phyloP scores from a whole-genome alignment of 1,140 invertebrate genomes.

The Stegodyphus dumicola region DNA sequence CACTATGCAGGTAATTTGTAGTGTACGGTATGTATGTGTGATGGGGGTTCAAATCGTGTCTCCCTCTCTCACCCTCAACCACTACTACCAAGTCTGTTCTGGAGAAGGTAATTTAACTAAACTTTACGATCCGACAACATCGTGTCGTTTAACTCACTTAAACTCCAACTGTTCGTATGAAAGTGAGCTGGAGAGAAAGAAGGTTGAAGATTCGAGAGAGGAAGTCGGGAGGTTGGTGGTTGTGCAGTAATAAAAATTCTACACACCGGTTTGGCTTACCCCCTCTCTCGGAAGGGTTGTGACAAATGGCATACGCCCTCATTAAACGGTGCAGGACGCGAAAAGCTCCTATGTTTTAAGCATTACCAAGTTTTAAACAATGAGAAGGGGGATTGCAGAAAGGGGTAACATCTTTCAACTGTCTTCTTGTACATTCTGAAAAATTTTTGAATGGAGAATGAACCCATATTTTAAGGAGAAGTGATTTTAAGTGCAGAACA shows the following conservation, averaged over 20 bases:
- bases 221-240: too few relatives aligned
- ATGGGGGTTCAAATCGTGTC: neutral
- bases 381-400: too few relatives aligned
- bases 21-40: neutral
- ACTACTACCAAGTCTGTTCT: neutral
- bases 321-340: conserved; percentile 25
- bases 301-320: conserved; percentile 43
- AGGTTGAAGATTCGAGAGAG: too few relatives aligned
- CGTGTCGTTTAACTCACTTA: conserved; percentile 58
- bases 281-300: neutral
- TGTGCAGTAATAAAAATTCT: too few relatives aligned
- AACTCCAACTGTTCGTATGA: conserved; percentile 48
- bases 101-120: conserved; percentile 47
- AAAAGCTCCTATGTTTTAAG: conserved; percentile 5
- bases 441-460: too few relatives aligned
- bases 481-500: too few relatives aligned
- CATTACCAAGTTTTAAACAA: conserved; percentile 44
- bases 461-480: too few relatives aligned
- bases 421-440: too few relatives aligned
- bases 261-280: too few relatives aligned
- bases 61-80: neutral
- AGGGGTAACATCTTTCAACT: too few relatives aligned
- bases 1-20: conserved; percentile 9
- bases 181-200: too few relatives aligned
- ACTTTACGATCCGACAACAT: conserved; percentile 45